These are phyloP conservation scores for Scaptomyza cyrtandrae DNA, from an alignment of 2,888 invertebrate species.

Conservation along the genomic window DNA sequence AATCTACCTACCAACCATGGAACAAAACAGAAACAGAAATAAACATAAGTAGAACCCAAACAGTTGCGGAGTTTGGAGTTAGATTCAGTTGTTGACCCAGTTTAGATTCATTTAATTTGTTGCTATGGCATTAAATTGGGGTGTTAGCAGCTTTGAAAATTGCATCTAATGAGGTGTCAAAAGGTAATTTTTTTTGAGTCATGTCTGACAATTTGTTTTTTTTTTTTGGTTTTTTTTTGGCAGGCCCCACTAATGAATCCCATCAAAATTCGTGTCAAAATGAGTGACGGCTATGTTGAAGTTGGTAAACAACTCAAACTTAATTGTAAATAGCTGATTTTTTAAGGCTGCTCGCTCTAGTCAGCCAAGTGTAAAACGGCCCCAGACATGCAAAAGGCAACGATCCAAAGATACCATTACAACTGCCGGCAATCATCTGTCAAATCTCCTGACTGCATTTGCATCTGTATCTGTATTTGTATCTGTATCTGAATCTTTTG, in stretches of 20 bases:
- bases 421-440: slow-evolving; percentile 28
- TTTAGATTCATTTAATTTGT: slow-evolving; percentile 25
- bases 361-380: slow-evolving; percentile 62
- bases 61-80: slow-evolving; percentile 3
- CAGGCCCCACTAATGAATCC: slow-evolving; percentile 9
- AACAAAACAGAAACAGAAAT: neutral
- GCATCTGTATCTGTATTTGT: slow-evolving; percentile 19
- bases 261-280: slow-evolving; percentile 34
- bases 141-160: slow-evolving; percentile 36
- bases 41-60: slow-evolving; percentile 27
- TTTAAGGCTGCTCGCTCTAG: slow-evolving; percentile 38
- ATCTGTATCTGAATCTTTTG: slow-evolving; percentile 22
- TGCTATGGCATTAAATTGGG: slow-evolving; percentile 26
- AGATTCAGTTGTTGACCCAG: slow-evolving; percentile 52
- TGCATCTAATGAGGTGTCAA: slow-evolving; percentile 63
- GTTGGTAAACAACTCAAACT: slow-evolving; percentile 12
- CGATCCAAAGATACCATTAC: slow-evolving; percentile 26
- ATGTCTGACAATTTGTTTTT: slow-evolving; percentile 15
- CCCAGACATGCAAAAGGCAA: slow-evolving; percentile 17
- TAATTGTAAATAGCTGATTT: neutral
- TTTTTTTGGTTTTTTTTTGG: neutral
- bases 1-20: slow-evolving; percentile 30
- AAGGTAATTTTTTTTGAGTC: slow-evolving; percentile 54
- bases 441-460: slow-evolving; percentile 37
- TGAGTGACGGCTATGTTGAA: slow-evolving; percentile 2